Evolutionary conservation across 2,113 vertebrate species (phyloP).

Genomic region (Sminthopsis crassicaudata): DNA sequence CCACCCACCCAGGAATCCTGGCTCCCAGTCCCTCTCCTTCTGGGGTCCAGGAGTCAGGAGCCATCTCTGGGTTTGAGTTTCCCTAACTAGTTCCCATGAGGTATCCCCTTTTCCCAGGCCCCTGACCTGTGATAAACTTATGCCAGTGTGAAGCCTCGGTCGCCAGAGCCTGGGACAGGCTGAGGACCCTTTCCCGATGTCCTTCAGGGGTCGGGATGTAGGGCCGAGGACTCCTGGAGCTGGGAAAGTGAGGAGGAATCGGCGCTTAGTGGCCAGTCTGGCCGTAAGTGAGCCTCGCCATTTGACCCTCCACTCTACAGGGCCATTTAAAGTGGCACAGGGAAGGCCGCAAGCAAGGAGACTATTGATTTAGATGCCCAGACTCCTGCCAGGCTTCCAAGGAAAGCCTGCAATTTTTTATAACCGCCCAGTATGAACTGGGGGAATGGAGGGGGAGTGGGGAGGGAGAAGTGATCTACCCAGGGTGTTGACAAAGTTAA

Average conservation of each 20-base stretch:
- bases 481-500: neutral
- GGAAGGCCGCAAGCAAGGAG: neutral
- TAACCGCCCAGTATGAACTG: neutral
- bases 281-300: neutral
- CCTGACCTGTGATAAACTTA: slow-evolving; percentile 73
- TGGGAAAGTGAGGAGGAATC: slow-evolving; percentile 2
- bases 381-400: neutral
- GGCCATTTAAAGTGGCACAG: neutral
- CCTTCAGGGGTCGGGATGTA: slow-evolving; percentile 54
- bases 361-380: neutral
- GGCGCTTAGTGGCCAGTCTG: fast-evolving
- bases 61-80: too few relatives aligned
- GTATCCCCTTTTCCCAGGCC: neutral
- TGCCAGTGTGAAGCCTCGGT: slow-evolving; percentile 77
- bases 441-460: neutral
- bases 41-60: neutral
- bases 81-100: neutral
- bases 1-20: neutral
- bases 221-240: slow-evolving; percentile 52
- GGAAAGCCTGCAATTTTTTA: neutral
- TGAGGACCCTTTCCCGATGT: slow-evolving; percentile 78
- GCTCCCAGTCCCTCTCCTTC: neutral
- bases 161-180: slow-evolving; percentile 80
- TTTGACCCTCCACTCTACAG: neutral
- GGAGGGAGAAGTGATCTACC: neutral